phyloP scores from a whole-genome alignment of 1,140 invertebrate genomes.

The Diorhabda carinulata region DNA sequence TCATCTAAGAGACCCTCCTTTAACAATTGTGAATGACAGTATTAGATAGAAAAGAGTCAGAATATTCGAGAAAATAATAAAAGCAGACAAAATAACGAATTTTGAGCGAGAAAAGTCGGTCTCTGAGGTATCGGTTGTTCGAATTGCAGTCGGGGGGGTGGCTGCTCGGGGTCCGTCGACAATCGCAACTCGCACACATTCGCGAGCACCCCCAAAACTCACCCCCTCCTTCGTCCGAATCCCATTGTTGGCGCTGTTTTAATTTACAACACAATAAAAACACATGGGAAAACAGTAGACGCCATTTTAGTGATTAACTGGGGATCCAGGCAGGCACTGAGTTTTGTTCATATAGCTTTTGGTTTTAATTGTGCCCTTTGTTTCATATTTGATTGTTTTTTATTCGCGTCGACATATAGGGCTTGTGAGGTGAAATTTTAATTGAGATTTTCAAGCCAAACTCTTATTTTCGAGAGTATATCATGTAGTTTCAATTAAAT shows the following conservation, averaged over 20 bases:
- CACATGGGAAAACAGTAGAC: constrained; percentile 51
- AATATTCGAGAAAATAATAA: neutral
- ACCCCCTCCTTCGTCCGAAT: constrained; percentile 32
- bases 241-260: constrained; percentile 47
- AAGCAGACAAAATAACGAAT: constrained; percentile 9
- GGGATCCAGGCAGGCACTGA: constrained; percentile 45
- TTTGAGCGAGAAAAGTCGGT: constrained; percentile 19
- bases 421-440: constrained; percentile 43
- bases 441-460: constrained; percentile 43
- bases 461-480: constrained; percentile 17
- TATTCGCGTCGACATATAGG: constrained; percentile 35
- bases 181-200: constrained; percentile 33
- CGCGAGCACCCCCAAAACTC: constrained; percentile 17
- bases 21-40: neutral
- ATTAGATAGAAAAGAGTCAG: neutral
- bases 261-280: constrained; percentile 51
- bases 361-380: constrained; percentile 47
- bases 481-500: constrained; percentile 3
- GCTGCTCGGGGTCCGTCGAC: constrained; percentile 12
- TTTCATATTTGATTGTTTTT: constrained; percentile 44
- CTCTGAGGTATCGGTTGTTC: constrained; percentile 30
- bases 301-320: constrained; percentile 50
- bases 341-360: constrained; percentile 46
- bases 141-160: constrained; percentile 17
- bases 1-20: neutral